These are phyloP conservation scores for Dendrophyllia cribrosa DNA, from an alignment of 64 coral and sea anemone species.

Conservation along the genomic window DNA sequence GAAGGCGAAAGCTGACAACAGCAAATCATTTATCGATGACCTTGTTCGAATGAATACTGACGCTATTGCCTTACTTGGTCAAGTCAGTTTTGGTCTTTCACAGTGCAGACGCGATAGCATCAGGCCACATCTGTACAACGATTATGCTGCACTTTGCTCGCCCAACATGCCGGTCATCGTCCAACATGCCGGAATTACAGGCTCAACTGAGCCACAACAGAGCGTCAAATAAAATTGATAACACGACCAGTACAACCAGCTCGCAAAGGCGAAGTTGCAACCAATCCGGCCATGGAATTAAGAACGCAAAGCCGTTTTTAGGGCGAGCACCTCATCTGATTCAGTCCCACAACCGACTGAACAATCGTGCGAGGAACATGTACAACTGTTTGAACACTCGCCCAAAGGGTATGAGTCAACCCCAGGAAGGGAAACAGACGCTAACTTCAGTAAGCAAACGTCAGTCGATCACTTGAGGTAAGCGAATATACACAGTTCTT, in stretches of 20 bases:
- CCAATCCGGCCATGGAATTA: background rate
- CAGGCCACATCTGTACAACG: slow-evolving; percentile 38
- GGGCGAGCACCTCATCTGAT: background rate
- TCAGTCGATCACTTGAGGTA: slow-evolving; percentile 13
- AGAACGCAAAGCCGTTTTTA: slow-evolving; percentile 14
- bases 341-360: background rate
- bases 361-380: background rate
- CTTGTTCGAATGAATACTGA: slow-evolving; percentile 55
- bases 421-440: slow-evolving; percentile 11
- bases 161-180: background rate
- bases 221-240: no score
- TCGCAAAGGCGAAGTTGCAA: slow-evolving; percentile 18
- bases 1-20: slow-evolving; percentile 27
- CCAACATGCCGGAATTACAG: slow-evolving; percentile 23
- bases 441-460: background rate
- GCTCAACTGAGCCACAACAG: slow-evolving; percentile 37
- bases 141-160: slow-evolving; percentile 38
- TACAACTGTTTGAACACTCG: background rate
- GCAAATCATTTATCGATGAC: background rate
- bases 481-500: slow-evolving; percentile 14
- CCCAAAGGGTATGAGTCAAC: background rate
- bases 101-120: slow-evolving; percentile 20
- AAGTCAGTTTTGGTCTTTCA: slow-evolving; percentile 50
- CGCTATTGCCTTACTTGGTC: slow-evolving; percentile 35
- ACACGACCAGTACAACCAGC: background rate